Base-by-base conservation (phyloP, 2,888 invertebrate species). In the Hoplodrina ambigua region DNA sequence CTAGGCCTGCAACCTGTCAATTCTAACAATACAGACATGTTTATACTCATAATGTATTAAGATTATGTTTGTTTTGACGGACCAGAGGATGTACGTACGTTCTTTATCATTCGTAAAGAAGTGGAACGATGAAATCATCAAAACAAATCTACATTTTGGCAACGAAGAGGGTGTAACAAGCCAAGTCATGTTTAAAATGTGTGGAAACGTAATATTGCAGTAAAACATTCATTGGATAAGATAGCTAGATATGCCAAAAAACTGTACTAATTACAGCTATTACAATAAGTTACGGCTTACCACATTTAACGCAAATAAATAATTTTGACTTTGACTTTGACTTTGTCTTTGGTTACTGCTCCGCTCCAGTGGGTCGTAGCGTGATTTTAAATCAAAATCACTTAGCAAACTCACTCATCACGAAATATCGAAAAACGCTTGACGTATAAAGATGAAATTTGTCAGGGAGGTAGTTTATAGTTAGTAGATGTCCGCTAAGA, bases 1-100 rank as follows among this genome's bases (percentile, higher is more conserved):
- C 55, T 63, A 61, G 49, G 69, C 55, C 65, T 68, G 69, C 64
- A 61, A 65, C 49, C 65, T 68, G 72, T 72, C 64, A 70, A 58
- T 55, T 57, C 8, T 59, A 79, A 65, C 57, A 74, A 17, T 25
- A 52, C n/a, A n/a, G 55, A 75, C 68, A 59, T 72, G 62, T 64
- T 58, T 54, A 50, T 67, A 50, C 63, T 58, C 30, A 56, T 71
- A 60, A 44, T 52, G 37, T 60, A 71, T 71, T 77, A 49, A 52
- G 55, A 63, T 76, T 49, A 75, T 56, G n/a, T 46, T 53, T 49
- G 19, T 58, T 66, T 17, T 54, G 49, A 59, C n/a, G 8, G 20
- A 10, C 44, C 11, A 52, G n/a, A 33, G 54, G 55, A 72, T 50
- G 50, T 15, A 41, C 17, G 50, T 15, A 41, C 17, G 20, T 61